Evolutionary conservation across 1,140 invertebrate genomes (phyloP).

Genomic region (Psilanteris sp.): DNA sequence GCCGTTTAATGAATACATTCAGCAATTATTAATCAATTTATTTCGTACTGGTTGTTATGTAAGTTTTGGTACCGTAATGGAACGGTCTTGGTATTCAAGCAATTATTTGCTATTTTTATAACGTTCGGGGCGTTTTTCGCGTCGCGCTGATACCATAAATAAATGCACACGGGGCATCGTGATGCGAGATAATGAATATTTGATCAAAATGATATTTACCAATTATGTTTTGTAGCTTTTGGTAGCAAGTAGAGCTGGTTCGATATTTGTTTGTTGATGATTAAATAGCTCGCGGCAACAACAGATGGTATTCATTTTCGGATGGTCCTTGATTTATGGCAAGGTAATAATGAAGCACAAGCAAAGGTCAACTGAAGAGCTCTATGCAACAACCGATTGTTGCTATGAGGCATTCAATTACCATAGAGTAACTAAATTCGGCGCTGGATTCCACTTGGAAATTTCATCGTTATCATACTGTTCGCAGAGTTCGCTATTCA

Average conservation of each 20-base stretch:
- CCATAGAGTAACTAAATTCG: slow-evolving; percentile 62
- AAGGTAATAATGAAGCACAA: slow-evolving; percentile 63
- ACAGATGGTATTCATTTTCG: slow-evolving; percentile 64
- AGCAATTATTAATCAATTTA: no score
- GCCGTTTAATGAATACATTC: no score
- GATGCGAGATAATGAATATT: slow-evolving; percentile 49
- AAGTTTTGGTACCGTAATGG: no score
- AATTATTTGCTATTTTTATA: no score
- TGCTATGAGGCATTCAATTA: slow-evolving; percentile 64
- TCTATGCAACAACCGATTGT: slow-evolving; percentile 58
- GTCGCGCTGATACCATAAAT: background rate
- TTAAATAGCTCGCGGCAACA: slow-evolving; percentile 62
- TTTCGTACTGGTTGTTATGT: no score
- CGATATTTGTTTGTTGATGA: slow-evolving; percentile 61
- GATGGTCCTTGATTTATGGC: slow-evolving; percentile 62
- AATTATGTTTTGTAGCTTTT: slow-evolving; percentile 52
- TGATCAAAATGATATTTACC: slow-evolving; percentile 45
- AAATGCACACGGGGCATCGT: slow-evolving; percentile 8
- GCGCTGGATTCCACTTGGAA: slow-evolving; percentile 56
- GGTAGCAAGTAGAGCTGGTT: slow-evolving; percentile 39
- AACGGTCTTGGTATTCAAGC: no score
- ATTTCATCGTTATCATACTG: slow-evolving; percentile 58
- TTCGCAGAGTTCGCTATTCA: slow-evolving; percentile 23
- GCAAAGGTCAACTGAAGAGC: slow-evolving; percentile 64
- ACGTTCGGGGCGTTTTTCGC: background rate